A percentile compares a stretch with the other conserved stretches of the same genome.
Evolutionary conservation across 2,888 invertebrate genomes (phyloP).

Genomic region (Nomada flava): DNA sequence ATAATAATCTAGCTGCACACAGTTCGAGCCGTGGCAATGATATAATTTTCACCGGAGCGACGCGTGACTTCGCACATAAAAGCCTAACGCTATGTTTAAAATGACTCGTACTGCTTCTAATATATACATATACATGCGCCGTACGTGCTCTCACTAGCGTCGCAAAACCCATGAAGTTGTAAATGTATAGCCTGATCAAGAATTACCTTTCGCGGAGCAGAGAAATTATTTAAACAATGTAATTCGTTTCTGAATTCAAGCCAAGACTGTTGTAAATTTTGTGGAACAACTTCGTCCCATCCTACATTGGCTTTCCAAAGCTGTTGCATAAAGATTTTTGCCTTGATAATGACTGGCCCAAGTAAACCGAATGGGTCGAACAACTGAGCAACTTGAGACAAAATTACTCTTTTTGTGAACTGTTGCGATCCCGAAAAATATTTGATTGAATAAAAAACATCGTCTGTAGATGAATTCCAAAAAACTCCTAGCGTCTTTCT

Average conservation of each 20-base stretch:
- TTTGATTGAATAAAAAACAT: too few species aligned
- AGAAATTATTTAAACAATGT: too few species aligned
- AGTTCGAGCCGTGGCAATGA: slow-evolving; percentile 23
- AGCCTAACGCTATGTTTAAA: neutral
- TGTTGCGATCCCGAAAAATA: neutral
- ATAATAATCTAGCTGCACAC: slow-evolving; percentile 17
- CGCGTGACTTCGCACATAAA: slow-evolving; percentile 8
- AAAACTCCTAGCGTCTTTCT: neutral
- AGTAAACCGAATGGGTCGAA: slow-evolving; percentile 35
- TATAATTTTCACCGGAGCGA: slow-evolving; percentile 9
- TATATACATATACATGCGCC: slow-evolving; percentile 14
- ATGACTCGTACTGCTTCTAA: neutral
- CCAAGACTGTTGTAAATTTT: too few species aligned
- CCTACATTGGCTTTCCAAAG: neutral
- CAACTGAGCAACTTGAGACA: slow-evolving; percentile 4
- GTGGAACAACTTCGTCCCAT: too few species aligned
- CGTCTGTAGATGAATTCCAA: neutral
- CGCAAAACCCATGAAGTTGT: slow-evolving; percentile 11
- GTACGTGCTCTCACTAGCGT: neutral
- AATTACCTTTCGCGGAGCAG: too few species aligned
- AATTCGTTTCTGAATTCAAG: neutral
- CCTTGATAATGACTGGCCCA: slow-evolving; percentile 22
- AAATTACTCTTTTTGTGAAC: slow-evolving; percentile 28
- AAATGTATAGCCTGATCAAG: neutral
- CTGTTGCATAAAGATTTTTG: slow-evolving; percentile 19